Conservation (phyloP, 1,140 invertebrate species). For the Stegodyphus mimosarum region DNA sequence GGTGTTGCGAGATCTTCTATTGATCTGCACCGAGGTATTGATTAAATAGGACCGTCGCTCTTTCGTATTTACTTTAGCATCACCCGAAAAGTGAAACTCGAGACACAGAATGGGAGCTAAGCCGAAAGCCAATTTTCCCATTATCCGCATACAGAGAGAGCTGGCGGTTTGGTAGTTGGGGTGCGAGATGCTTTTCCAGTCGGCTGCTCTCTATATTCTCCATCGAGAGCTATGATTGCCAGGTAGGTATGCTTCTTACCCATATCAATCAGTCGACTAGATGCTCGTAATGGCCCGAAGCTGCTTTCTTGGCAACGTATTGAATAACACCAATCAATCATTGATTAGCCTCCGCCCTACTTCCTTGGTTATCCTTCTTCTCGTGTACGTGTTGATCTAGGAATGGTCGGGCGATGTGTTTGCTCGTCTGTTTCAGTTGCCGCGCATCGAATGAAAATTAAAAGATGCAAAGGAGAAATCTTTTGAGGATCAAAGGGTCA, state of each 20-base stretch:
- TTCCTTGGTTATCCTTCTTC: slow-evolving; percentile 13
- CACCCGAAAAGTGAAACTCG: slow-evolving; percentile 29
- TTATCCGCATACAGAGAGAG: background rate
- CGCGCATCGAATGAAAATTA: background rate
- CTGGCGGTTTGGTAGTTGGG: background rate
- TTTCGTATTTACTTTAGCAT: slow-evolving; percentile 17
- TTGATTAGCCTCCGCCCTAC: slow-evolving; percentile 35
- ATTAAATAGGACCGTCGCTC: slow-evolving; percentile 9
- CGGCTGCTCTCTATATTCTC: slow-evolving; percentile 27
- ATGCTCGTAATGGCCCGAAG: slow-evolving; percentile 32
- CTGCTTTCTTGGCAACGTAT: slow-evolving; percentile 46
- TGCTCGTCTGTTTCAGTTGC: background rate
- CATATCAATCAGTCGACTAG: slow-evolving; percentile 38
- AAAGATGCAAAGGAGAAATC: slow-evolving; percentile 4
- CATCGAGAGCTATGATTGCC: slow-evolving; percentile 40
- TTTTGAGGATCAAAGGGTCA: background rate
- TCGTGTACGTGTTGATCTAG: slow-evolving; percentile 7
- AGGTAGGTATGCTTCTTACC: slow-evolving; percentile 35
- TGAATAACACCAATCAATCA: slow-evolving; percentile 55
- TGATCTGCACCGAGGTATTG: slow-evolving; percentile 15
- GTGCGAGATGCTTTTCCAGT: slow-evolving; percentile 22
- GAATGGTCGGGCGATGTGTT: background rate
- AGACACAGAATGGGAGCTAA: slow-evolving; percentile 1
- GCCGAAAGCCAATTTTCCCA: slow-evolving; percentile 43
- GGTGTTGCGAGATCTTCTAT: background rate